These are phyloP conservation scores for Fragum sueziense DNA, from an alignment of 2,888 invertebrate genomes.

Conservation along the genomic window DNA sequence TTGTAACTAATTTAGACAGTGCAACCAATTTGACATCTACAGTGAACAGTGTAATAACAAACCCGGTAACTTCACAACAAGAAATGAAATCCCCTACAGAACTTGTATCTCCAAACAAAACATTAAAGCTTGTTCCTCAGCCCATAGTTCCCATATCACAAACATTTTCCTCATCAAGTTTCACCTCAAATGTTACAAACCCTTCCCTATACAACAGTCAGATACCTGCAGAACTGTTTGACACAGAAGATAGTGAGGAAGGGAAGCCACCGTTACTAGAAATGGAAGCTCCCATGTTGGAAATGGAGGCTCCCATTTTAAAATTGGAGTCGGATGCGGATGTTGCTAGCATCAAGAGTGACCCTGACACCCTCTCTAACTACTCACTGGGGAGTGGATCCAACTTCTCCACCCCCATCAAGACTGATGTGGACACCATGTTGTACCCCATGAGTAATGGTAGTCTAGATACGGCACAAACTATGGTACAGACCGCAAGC, in stretches of 20 bases:
- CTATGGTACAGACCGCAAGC: conserved; percentile 64
- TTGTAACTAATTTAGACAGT: background rate
- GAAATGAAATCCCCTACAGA: conserved; percentile 16
- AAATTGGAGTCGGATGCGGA: conserved; percentile 51
- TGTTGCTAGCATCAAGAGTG: conserved; percentile 49
- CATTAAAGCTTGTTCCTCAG: conserved; percentile 68
- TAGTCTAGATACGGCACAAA: conserved; percentile 48
- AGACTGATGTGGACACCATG: conserved; percentile 36
- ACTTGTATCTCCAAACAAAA: conserved; percentile 48
- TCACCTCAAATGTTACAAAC: conserved; percentile 6
- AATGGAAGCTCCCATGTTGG: conserved; percentile 57
- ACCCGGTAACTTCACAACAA: background rate
- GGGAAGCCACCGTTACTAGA: conserved; percentile 53
- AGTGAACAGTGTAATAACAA: background rate
- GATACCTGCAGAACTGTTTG: conserved; percentile 51
- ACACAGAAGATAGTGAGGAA: conserved; percentile 55
- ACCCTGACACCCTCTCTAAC: conserved; percentile 55
- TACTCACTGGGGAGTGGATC: conserved; percentile 47
- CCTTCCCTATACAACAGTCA: conserved; percentile 43
- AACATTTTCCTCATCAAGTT: conserved; percentile 43
- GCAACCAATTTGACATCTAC: background rate
- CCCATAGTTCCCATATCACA: conserved; percentile 70
- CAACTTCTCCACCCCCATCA: conserved; percentile 10
- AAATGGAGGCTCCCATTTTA: conserved; percentile 59
- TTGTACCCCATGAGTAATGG: conserved; percentile 44